A percentile compares a stretch with the other conserved stretches of the same genome.
Conservation (phyloP, 2,888 invertebrate genomes). For the Drosophila nr. fundita region DNA sequence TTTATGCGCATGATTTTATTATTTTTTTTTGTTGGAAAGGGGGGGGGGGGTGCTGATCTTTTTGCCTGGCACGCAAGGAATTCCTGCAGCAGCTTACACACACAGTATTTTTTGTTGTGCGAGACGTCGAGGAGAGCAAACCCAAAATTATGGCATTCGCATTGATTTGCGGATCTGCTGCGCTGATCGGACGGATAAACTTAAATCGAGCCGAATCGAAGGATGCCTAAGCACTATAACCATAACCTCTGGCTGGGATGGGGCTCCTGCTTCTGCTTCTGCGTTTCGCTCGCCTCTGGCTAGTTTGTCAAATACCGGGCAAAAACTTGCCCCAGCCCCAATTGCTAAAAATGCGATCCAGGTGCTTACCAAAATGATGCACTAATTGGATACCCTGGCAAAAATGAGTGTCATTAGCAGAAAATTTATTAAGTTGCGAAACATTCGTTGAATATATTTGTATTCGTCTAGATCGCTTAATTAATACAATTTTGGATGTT, state of each 20-base stretch:
- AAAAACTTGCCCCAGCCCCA: constrained; percentile 26
- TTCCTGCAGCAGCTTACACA: constrained; percentile 26
- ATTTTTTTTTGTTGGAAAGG: background rate
- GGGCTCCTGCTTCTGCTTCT: constrained; percentile 26
- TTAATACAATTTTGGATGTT: background rate
- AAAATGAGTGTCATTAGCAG: background rate
- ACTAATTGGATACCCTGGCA: constrained; percentile 30
- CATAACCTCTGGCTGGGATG: constrained; percentile 28
- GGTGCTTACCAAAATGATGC: background rate
- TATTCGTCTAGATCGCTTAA: background rate
- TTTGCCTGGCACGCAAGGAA: constrained; percentile 71
- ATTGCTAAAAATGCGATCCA: constrained; percentile 35
- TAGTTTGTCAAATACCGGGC: constrained; percentile 74
- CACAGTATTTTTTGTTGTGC: constrained; percentile 1
- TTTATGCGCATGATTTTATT: constrained; percentile 39
- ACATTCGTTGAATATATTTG: background rate
- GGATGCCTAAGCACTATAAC: constrained; percentile 40
- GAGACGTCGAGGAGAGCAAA: background rate
- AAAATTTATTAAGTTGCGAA: background rate
- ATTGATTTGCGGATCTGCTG: constrained; percentile 43
- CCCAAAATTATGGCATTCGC: constrained; percentile 70
- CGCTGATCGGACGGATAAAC: constrained; percentile 82
- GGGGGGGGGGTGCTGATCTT: constrained; percentile 29
- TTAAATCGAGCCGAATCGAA: constrained; percentile 72
- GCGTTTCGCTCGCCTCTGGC: constrained; percentile 61